phyloP scores from a whole-genome alignment of 2,888 invertebrate species.

The Flexamia atlantica region DNA sequence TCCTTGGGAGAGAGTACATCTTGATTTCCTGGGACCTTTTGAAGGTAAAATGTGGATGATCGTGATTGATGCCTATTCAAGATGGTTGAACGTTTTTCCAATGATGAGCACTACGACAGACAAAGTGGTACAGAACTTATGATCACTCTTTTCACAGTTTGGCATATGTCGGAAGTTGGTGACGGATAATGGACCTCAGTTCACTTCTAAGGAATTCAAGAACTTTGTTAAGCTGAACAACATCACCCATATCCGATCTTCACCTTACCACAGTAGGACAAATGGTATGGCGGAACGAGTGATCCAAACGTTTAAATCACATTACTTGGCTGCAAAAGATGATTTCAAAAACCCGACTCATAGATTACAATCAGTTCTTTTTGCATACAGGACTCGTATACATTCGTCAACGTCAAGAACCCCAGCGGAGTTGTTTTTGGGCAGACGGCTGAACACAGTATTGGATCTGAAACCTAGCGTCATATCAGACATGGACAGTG shows the following conservation, averaged over 20 bases:
- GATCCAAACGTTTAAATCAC: not conserved
- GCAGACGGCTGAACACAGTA: no score
- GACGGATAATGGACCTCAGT: slow-evolving; percentile 2
- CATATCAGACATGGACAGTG: no score
- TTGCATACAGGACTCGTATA: not conserved
- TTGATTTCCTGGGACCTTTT: not conserved
- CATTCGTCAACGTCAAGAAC: not conserved
- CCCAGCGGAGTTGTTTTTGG: no score
- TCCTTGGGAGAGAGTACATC: not conserved
- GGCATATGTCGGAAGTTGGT: not conserved
- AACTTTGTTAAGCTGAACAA: not conserved
- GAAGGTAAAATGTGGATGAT: slow-evolving; percentile 7
- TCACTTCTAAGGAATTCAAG: slow-evolving; percentile 9
- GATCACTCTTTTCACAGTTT: no score
- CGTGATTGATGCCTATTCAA: slow-evolving; percentile 6
- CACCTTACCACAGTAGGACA: not conserved
- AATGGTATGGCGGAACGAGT: slow-evolving; percentile 2
- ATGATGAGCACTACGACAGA: not conserved
- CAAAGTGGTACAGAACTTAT: not conserved
- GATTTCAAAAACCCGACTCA: not conserved
- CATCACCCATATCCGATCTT: not conserved
- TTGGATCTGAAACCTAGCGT: no score
- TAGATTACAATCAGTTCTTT: slow-evolving; percentile 4
- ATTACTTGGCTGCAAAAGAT: not conserved
- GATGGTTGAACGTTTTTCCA: not conserved